Evolutionary conservation across 2,797 vertebrate species (phyloP), one percentile per base, ranked within the genome.

Genomic region (Taeniopygia guttata): DNA sequence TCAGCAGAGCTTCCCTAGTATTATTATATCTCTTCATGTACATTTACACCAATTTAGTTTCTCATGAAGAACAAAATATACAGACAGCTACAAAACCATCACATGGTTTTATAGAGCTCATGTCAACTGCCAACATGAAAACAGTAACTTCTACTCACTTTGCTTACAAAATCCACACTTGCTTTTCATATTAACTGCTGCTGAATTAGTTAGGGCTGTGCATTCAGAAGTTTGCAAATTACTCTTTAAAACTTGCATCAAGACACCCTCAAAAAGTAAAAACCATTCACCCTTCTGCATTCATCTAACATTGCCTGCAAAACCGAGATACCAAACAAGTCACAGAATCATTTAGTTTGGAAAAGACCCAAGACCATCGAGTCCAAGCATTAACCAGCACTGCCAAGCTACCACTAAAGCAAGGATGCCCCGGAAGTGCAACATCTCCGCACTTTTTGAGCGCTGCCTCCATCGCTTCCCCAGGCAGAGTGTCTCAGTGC

Each of bases 391-490:
- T 34, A 52, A 67, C 5, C 14, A 60, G 46, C 34, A 78, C 40
- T 17, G 30, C 16, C 51, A 46, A 77, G 15, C 58, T 70, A 58
- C 8, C 46, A 59, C 29, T 63, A 51, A 64, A 43, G 42, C 23
- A 42, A 34, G 52, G 45, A 32, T 16, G 26, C 34, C 25, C 26
- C 0, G 1, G 14, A 42, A 43, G 34, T 8, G 10, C 1, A 1
- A 55, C 21, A n/a, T n/a, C 42, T 29, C 8, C 0, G 4, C 0
- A 3, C 20, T 29, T n/a, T 45, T 10, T 14, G n/a, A 89, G 16
- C 2, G 25, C 58, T 64, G 36, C 66, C 58, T 40, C 52, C 54
- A 59, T 12, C 1, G 0, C 34, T 20, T 42, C 32, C 42, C 32
- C 42, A 42, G 66, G 34, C 46, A 66, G 11, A 66, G 13, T 23